A percentile compares a stretch with the other conserved stretches of the same genome.
These are phyloP conservation scores for Sus cebifrons DNA, from an alignment of 2,797 vertebrate genomes.

Conservation along the genomic window DNA sequence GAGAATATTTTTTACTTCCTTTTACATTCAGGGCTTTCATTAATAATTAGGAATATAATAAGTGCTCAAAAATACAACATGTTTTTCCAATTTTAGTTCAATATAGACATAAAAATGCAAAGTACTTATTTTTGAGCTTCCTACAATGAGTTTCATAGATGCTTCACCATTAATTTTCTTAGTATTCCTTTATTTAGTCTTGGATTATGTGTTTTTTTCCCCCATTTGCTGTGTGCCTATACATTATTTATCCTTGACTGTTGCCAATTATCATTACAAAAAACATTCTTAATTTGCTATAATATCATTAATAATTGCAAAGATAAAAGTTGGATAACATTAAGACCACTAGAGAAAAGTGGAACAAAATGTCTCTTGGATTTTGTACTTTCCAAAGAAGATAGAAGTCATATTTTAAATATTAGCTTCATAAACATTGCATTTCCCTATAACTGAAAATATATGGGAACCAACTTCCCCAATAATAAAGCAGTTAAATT, in stretches of 20 bases:
- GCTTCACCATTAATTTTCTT: neutral
- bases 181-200: constrained; percentile 36
- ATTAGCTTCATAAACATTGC: neutral
- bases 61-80: neutral
- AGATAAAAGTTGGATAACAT: constrained; percentile 10
- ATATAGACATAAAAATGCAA: neutral
- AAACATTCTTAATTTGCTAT: neutral
- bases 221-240: neutral
- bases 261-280: constrained; percentile 39
- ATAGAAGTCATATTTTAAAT: neutral
- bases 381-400: neutral
- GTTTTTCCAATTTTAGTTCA: neutral
- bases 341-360: neutral
- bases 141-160: constrained; percentile 33
- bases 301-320: neutral
- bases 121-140: constrained; percentile 28
- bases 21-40: neutral
- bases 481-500: neutral
- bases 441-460: neutral
- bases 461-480: neutral
- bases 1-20: neutral
- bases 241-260: neutral
- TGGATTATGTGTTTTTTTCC: neutral
- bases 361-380: neutral
- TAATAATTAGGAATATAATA: neutral